Conservation (phyloP, 2,888 invertebrate genomes). For the Drosophila basisetae region DNA sequence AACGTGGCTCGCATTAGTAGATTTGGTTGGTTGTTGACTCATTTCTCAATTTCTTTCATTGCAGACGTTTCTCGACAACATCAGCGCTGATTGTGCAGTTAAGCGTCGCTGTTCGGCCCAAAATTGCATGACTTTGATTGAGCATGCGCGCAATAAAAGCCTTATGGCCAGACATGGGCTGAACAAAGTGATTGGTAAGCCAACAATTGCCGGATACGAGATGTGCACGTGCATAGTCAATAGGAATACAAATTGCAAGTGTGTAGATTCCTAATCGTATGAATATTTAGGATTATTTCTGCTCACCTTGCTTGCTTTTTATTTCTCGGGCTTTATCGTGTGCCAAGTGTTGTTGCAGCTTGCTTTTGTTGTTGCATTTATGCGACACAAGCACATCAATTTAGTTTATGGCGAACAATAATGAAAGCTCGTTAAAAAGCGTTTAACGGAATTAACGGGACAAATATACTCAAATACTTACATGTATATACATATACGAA, state of each 20-base stretch:
- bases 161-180: conserved; percentile 86
- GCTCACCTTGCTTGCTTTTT: conserved; percentile 30
- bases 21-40: conserved; percentile 37
- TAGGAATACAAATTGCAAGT: conserved; percentile 3
- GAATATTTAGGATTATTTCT: conserved; percentile 28
- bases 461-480: conserved; percentile 42
- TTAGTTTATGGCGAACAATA: conserved; percentile 73
- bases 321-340: conserved; percentile 44
- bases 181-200: conserved; percentile 84
- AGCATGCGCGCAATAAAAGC: conserved; percentile 89
- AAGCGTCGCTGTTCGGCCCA: conserved; percentile 93
- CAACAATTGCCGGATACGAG: conserved; percentile 56
- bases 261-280: conserved; percentile 41
- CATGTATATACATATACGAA: conserved; percentile 18
- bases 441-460: conserved; percentile 63
- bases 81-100: conserved; percentile 88
- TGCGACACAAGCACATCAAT: conserved; percentile 29
- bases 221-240: conserved; percentile 15
- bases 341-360: conserved; percentile 26
- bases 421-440: conserved; percentile 76
- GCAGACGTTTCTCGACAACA: conserved; percentile 85
- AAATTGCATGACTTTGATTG: conserved; percentile 92
- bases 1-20: conserved; percentile 11
- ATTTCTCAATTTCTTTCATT: conserved; percentile 40
- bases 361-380: conserved; percentile 46